Evolutionary conservation across 1,140 invertebrate species (phyloP).

Genomic region (Pseudomyrmex flavicornis): DNA sequence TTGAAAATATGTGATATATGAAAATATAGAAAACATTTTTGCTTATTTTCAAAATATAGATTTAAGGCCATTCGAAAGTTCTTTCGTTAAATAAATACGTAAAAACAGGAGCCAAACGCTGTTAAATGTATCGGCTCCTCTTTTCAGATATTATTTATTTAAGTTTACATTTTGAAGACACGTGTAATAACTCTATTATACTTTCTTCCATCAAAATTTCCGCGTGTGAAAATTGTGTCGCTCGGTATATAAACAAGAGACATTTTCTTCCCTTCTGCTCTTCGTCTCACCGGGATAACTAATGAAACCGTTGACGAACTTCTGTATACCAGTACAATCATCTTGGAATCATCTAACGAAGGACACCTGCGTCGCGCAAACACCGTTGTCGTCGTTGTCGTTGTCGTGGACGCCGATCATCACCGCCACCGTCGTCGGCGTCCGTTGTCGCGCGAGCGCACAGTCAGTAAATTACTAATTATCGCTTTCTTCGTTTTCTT

Average conservation of each 20-base stretch:
- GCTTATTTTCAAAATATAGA: conserved; percentile 1
- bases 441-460: conserved; percentile 22
- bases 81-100: too few species aligned
- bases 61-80: neutral
- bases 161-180: neutral
- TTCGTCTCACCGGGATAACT: neutral
- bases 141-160: too few species aligned
- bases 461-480: conserved; percentile 44
- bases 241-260: neutral
- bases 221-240: neutral
- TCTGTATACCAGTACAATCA: neutral
- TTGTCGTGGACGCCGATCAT: conserved; percentile 13
- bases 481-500: conserved; percentile 5
- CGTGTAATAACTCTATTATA: too few species aligned
- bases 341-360: neutral
- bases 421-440: conserved; percentile 33
- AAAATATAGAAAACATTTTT: neutral
- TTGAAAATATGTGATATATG: neutral
- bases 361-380: conserved; percentile 6
- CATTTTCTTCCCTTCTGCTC: neutral
- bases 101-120: too few species aligned
- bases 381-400: conserved; percentile 7
- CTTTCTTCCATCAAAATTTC: neutral
- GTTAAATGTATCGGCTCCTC: too few species aligned
- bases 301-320: neutral